A percentile compares a stretch with the other conserved stretches of the same genome.
Conservation (phyloP, 2,888 invertebrate genomes). For the Ommatoiulus sabulosus region DNA sequence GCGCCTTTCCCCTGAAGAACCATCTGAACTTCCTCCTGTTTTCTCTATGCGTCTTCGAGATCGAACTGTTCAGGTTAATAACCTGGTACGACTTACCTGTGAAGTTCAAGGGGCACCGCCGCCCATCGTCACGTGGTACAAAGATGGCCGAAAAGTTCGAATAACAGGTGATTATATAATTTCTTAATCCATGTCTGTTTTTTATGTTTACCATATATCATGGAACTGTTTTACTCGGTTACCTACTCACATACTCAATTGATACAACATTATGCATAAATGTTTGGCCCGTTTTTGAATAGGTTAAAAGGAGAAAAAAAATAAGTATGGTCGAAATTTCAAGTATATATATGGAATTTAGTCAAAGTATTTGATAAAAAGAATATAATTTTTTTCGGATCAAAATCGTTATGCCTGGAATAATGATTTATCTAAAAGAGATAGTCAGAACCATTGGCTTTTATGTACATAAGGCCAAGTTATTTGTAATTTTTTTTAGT, state of each 20-base stretch:
- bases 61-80: slow-evolving; percentile 83
- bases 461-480: too few relatives aligned
- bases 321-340: too few relatives aligned
- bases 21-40: slow-evolving; percentile 74
- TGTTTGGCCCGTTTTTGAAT: too few relatives aligned
- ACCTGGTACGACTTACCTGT: slow-evolving; percentile 87
- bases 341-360: too few relatives aligned
- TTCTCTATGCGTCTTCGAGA: slow-evolving; percentile 88
- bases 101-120: slow-evolving; percentile 82
- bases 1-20: slow-evolving; percentile 41
- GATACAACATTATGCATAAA: too few relatives aligned
- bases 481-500: too few relatives aligned
- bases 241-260: not conserved
- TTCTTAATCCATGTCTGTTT: not conserved
- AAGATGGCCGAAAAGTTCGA: slow-evolving; percentile 73
- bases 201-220: not conserved
- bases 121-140: slow-evolving; percentile 85
- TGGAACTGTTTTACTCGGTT: not conserved
- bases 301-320: too few relatives aligned
- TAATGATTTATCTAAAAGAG: too few relatives aligned
- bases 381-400: too few relatives aligned
- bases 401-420: too few relatives aligned
- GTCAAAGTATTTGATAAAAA: too few relatives aligned
- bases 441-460: too few relatives aligned
- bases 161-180: slow-evolving; percentile 54